Conservation (phyloP, 2,113 vertebrate genomes). For the Psammodynastes pulverulentus region DNA sequence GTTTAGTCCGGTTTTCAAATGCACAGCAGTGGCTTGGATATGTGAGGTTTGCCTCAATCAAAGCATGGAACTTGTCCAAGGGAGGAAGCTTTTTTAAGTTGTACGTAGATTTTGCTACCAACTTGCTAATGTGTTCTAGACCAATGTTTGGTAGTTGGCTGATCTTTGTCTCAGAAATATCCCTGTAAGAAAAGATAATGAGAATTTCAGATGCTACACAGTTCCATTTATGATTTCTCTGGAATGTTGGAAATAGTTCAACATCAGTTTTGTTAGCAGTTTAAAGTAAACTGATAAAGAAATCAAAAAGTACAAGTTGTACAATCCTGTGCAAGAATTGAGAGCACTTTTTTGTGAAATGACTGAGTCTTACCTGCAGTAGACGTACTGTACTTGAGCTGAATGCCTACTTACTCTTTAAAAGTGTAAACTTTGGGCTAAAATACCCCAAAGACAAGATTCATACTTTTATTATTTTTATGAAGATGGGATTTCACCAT, state of each 20-base stretch:
- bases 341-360: background rate
- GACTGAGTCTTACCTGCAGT: background rate
- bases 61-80: conserved; percentile 76
- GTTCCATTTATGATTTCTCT: conserved; percentile 5
- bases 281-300: background rate
- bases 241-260: background rate
- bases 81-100: conserved; percentile 85
- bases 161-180: conserved; percentile 87
- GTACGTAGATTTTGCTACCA: conserved; percentile 79
- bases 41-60: conserved; percentile 84
- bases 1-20: conserved; percentile 78
- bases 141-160: conserved; percentile 80
- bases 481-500: background rate
- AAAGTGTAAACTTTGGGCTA: background rate
- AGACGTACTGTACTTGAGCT: background rate
- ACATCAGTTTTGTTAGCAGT: background rate
- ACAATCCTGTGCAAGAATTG: background rate
- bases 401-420: background rate
- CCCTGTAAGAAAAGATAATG: conserved; percentile 73
- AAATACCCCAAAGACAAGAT: background rate
- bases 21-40: conserved; percentile 95
- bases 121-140: conserved; percentile 77
- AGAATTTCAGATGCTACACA: conserved; percentile 33
- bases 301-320: background rate
- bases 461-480: background rate